These are phyloP conservation scores for Yasuhikotakia modesta DNA, from an alignment of 2,797 vertebrate genomes.

Conservation along the genomic window DNA sequence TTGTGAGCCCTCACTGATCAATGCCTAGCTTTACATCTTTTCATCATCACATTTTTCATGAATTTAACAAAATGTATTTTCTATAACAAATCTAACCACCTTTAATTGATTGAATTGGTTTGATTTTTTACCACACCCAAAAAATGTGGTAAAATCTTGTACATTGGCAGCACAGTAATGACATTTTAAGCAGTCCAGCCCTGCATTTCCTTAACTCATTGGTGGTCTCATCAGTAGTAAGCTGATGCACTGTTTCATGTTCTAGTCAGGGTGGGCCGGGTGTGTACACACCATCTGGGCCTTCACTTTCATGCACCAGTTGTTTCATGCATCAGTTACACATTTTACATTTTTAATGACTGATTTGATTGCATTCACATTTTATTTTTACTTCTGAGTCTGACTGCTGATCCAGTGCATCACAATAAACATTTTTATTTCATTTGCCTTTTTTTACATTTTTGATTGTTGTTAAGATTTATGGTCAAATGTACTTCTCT, in stretches of 20 bases:
- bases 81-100: background rate
- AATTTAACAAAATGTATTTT: background rate
- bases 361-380: background rate
- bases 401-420: background rate
- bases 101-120: background rate
- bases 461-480: too few species aligned
- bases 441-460: too few species aligned
- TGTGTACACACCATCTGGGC: constrained; percentile 43
- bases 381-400: background rate
- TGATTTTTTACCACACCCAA: background rate
- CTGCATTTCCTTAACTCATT: constrained; percentile 8
- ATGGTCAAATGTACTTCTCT: too few species aligned
- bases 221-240: constrained; percentile 20
- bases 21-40: too few species aligned
- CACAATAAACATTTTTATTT: background rate
- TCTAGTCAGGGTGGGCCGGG: constrained; percentile 19
- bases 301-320: constrained; percentile 30
- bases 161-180: constrained; percentile 1
- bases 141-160: background rate
- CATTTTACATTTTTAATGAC: constrained; percentile 12
- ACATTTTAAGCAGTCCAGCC: constrained; percentile 6
- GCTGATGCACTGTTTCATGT: constrained; percentile 11
- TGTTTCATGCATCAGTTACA: constrained; percentile 8
- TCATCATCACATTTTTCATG: too few species aligned
- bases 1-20: too few species aligned